phyloP scores from a whole-genome alignment of 2,797 vertebrate genomes.

The Sebastes trivittatus region DNA sequence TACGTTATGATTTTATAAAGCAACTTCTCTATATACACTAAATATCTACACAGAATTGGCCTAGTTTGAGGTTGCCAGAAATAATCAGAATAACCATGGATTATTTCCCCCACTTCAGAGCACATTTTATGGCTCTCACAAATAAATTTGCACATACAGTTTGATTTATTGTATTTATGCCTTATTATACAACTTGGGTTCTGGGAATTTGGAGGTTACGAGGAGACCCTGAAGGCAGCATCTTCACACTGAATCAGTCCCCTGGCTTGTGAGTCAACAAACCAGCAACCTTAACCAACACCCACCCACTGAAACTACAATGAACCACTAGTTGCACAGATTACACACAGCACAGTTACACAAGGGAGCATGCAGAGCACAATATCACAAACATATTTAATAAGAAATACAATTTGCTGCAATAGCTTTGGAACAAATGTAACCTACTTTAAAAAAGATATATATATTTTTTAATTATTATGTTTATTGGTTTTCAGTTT shows the following conservation, averaged over 20 bases:
- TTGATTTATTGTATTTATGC: background rate
- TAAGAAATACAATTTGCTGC: background rate
- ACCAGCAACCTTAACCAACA: background rate
- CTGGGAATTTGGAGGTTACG: background rate
- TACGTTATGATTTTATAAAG: background rate
- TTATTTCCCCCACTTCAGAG: background rate
- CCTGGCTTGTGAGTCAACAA: background rate
- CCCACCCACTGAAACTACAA: background rate
- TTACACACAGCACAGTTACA: background rate
- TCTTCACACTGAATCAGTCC: background rate
- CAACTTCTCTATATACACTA: background rate
- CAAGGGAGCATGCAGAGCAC: background rate
- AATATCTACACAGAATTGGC: background rate
- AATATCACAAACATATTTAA: background rate
- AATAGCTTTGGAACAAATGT: background rate
- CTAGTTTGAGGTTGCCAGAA: background rate
- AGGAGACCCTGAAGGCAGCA: background rate
- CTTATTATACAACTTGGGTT: background rate
- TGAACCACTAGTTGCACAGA: background rate
- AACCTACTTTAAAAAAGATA: background rate
- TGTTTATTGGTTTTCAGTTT: too few relatives aligned
- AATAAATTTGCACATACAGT: background rate
- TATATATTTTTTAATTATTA: too few relatives aligned
- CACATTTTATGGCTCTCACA: background rate
- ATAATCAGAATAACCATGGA: background rate